Conservation (phyloP, 1,140 invertebrate genomes). For the Apis cerana region DNA sequence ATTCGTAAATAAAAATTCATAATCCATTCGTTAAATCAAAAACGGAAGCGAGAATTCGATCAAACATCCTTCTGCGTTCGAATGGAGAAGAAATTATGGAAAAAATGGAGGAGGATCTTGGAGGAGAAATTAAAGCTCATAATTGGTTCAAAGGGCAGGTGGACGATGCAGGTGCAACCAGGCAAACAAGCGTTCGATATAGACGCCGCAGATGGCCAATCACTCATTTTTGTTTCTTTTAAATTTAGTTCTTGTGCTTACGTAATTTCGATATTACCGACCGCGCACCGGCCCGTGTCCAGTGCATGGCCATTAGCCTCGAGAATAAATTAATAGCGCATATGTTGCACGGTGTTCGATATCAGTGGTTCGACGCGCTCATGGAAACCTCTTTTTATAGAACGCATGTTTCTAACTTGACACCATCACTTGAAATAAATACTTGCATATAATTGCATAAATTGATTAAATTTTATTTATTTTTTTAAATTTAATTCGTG, state of each 20-base stretch:
- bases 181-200: constrained; percentile 23
- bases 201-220: constrained; percentile 27
- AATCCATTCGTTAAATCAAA: no score
- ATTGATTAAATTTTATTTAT: neutral
- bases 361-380: neutral
- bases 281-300: neutral
- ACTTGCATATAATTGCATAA: neutral
- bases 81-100: no score
- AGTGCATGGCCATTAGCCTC: neutral
- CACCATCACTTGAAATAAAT: constrained; percentile 28
- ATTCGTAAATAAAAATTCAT: no score
- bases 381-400: constrained; percentile 21
- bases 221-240: constrained; percentile 41
- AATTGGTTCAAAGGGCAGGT: constrained; percentile 45
- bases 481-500: no score
- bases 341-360: neutral
- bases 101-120: no score
- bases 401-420: constrained; percentile 18
- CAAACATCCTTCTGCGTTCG: neutral
- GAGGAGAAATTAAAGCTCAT: constrained; percentile 45
- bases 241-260: constrained; percentile 53
- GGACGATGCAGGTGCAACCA: constrained; percentile 56
- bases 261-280: constrained; percentile 35
- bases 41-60: no score
- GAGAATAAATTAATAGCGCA: constrained; percentile 13